Base-by-base conservation (phyloP, 2,113 vertebrate species). In the Callithrix jacchus region DNA sequence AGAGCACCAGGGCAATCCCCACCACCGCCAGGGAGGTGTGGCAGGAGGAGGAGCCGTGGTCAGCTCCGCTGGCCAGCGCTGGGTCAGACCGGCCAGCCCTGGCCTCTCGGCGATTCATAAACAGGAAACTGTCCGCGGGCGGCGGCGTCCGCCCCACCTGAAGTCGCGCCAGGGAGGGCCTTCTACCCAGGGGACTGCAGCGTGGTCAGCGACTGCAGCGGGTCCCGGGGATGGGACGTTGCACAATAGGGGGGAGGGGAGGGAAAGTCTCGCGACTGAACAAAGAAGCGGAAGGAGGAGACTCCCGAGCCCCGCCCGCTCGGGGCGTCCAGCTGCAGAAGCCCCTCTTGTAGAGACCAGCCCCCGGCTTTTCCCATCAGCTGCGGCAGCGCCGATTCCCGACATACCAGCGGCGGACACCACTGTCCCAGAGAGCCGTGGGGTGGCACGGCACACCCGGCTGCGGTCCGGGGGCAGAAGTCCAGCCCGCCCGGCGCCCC, bases 241-340 rank as follows among this genome's bases (percentile, higher is more conserved):
- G 74, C 61, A 96, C 94, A 76, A 82, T 16, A 12, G 27, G 68
- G 73, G 40, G 52, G 71, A 18, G 49, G 81, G 61, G 80, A 66
- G 30, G 74, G 42, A 77, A 70, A 93, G 77, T 86, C 96, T 90
- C 71, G 73, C 74, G 85, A 91, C 96, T 2, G 96, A 98, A 98
- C 97, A 98, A 97, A 98, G 96, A 95, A 71, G 37, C 35, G 14
- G 91, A 66, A 89, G 97, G 95, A 92, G 96, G 96, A 93, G 97
- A 86, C 96, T 94, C 52, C 23, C 1, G 79, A 86, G 95, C 95
- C 90, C 93, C 96, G 95, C 97, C 84, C 93, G 17, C 49, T 68
- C 27, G 11, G 37, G 40, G 70, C 73, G 80, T 80, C 73, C 68
- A 4, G 83, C 58, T 30, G 49, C 14, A 0, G 17, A 20, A 76